These are phyloP conservation scores for Arnoldichthys spilopterus DNA, from an alignment of 2,797 vertebrate species.

Conservation along the genomic window DNA sequence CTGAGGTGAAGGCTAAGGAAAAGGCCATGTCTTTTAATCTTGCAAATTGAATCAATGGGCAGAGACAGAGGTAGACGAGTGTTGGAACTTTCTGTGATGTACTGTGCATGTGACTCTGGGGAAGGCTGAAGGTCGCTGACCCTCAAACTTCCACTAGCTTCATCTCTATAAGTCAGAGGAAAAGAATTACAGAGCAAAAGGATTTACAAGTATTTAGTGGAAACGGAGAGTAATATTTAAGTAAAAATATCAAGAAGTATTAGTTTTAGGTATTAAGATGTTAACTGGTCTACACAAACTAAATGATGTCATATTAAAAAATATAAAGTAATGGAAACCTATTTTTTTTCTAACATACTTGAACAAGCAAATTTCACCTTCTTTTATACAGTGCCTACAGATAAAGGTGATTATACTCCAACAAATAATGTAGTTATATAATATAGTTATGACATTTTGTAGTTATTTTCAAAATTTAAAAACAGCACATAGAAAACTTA, in stretches of 20 bases:
- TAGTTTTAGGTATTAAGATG: too few relatives aligned
- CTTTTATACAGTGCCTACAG: too few relatives aligned
- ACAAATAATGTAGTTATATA: too few relatives aligned
- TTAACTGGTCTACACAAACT: too few relatives aligned
- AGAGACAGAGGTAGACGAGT: conserved; percentile 14
- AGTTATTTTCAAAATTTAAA: too few relatives aligned
- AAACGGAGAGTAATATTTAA: neutral
- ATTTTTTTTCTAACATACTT: too few relatives aligned
- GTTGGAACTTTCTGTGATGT: conserved; percentile 11
- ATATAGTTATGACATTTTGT: too few relatives aligned
- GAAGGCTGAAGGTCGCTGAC: neutral
- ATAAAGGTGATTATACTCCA: too few relatives aligned
- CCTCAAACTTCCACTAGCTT: neutral
- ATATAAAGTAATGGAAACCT: too few relatives aligned
- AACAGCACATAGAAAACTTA: too few relatives aligned
- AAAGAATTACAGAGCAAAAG: neutral
- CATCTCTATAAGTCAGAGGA: neutral
- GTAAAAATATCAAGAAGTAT: neutral
- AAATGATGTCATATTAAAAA: too few relatives aligned
- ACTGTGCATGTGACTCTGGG: neutral
- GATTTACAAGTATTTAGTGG: neutral
- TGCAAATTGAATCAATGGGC: conserved; percentile 38
- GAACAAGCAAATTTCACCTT: too few relatives aligned
- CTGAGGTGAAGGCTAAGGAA: conserved; percentile 5
- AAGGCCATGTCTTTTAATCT: conserved; percentile 38